Evolutionary conservation across 2,888 invertebrate genomes (phyloP), one percentile per base, ranked within the genome.

Genomic region (Acanthosoma haemorrhoidale): DNA sequence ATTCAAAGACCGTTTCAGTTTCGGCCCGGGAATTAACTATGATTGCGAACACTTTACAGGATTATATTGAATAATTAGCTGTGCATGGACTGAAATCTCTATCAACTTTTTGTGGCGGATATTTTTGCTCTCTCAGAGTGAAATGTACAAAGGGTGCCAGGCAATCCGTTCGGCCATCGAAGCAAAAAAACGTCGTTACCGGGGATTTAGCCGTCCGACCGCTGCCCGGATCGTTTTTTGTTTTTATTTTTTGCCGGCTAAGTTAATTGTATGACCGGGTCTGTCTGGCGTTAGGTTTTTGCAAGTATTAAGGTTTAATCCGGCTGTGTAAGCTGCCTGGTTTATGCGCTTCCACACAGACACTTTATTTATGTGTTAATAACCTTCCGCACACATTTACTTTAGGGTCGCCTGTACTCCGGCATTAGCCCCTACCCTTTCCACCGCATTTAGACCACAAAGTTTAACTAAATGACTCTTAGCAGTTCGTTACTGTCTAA

Each of bases 401-500:
- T 21, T 21, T 61, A 36, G 32, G 32, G 25, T 4, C n/a, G 29
- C 51, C 25, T n/a, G 5, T 36, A 36, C 18, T 18, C 38, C 15
- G 38, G 34, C 61, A 61, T 61, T 61, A 61, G 32, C 61, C 38
- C 21, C 34, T 21, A 34, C 41, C 61, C 38, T 36, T 21, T 21
- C 61, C 41, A 41, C 41, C 61, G 61, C 61, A 61, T 32, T 51
- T 38, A 61, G 21, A 38, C 61, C 61, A 36, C 61, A 32, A 61
- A 61, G 34, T 61, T 61, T 38, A 61, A 38, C 61, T 61, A 61
- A 61, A 61, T 61, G 61, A 36, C 61, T 61, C 61, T 61, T 61
- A 61, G 34, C 61, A 61, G 61, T 61, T 61, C 61, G 61, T 61
- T 61, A 61, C 61, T 61, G 61, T 61, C 61, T 61, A 61, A 61